Evolutionary conservation across 2,797 vertebrate species (phyloP), one percentile per base, ranked within the genome.

Genomic region (Sebastes vulpes): DNA sequence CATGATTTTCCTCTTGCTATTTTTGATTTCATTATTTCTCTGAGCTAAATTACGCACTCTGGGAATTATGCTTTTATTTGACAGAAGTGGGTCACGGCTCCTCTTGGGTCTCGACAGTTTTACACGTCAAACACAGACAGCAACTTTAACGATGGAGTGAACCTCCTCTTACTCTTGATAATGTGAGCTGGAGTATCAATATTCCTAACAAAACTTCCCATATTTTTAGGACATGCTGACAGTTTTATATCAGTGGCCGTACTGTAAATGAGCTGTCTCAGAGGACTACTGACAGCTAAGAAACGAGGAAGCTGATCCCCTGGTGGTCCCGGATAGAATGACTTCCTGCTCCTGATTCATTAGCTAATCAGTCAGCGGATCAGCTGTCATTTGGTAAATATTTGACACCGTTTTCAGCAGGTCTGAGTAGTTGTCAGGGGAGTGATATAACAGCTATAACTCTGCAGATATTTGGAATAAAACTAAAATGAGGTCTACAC

Each of bases 31-130:
- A 52, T 50, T 60, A 54, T 18, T 31, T 64, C 1, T 26, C 20
- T 8, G 29, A 56, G 65, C 68, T 79, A 82, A 89, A 88, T 83
- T 87, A 58, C 10, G 9, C 75, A 53, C 64, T 14, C 2, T 5
- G 75, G 78, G 31, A 32, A 48, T 83, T 66, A 54, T 83, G 68
- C 12, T 18, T 66, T 61, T 63, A 65, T 89, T 77, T 91, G 89
- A 92, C 84, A 93, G 77, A 94, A 90, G 72, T 94, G 79, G 86
- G 92, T 93, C 92, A 85, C 82, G 61, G 68, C 26, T 81, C 77
- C 87, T 93, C 89, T 72, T 65, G 87, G 77, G 81, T 71, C 81
- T 78, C 54, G 26, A 67, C 84, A 81, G 71, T 86, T 83, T 83
- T 72, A 61, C 76, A 74, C 21, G 21, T 81, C 65, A 87, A 74